These are phyloP conservation scores for Orientallactaga sibirica DNA, from an alignment of 2,797 vertebrate genomes.

Conservation along the genomic window DNA sequence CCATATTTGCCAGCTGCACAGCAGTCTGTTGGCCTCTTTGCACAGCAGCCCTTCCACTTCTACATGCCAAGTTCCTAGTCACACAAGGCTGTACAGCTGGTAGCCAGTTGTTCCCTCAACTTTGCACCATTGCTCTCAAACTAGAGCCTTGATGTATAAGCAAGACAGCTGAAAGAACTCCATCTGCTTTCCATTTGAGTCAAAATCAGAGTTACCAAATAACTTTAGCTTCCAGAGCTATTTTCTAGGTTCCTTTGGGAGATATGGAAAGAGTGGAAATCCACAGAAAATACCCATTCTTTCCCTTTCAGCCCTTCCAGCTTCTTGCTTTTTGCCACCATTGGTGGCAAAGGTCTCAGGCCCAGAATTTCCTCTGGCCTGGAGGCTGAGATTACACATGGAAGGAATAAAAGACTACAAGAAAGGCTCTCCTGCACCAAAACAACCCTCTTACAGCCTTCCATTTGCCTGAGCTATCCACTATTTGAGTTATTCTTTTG, in stretches of 20 bases:
- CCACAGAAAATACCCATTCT: constrained; percentile 13
- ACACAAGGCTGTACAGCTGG: constrained; percentile 61
- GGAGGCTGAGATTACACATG: neutral
- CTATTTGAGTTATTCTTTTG: neutral
- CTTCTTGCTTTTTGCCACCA: constrained; percentile 40
- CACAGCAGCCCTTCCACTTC: constrained; percentile 8
- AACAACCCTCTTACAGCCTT: constrained; percentile 6
- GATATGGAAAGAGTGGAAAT: neutral
- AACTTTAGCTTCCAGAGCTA: constrained; percentile 21
- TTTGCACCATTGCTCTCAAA: constrained; percentile 59
- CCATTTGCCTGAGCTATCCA: neutral
- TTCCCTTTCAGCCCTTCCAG: constrained; percentile 54
- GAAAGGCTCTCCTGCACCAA: neutral
- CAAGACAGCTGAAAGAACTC: constrained; percentile 62
- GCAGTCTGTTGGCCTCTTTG: neutral
- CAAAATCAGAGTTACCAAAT: constrained; percentile 51
- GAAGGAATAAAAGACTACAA: constrained; percentile 27
- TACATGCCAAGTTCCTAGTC: constrained; percentile 54
- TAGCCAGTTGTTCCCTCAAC: constrained; percentile 53
- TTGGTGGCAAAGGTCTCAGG: constrained; percentile 33
- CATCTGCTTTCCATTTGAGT: constrained; percentile 63
- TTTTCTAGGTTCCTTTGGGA: constrained; percentile 60
- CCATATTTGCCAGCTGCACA: constrained; percentile 38
- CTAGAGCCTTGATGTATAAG: constrained; percentile 51
- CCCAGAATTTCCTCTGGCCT: constrained; percentile 49